Evolutionary conservation across 2,797 vertebrate genomes (phyloP).

Genomic region (Pampus argenteus): DNA sequence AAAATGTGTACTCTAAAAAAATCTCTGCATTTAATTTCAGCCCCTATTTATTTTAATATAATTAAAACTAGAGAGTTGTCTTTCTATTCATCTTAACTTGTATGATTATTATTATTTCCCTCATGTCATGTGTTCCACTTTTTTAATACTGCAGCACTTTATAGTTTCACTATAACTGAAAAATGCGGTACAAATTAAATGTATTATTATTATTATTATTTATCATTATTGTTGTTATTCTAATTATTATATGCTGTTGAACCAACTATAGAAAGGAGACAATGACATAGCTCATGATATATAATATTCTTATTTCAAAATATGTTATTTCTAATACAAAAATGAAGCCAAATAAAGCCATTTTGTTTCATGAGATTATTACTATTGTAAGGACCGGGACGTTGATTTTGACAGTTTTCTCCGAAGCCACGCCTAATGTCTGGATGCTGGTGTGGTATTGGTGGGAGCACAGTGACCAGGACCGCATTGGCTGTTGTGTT

Average conservation of each 20-base stretch:
- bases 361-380: neutral
- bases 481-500: conserved; percentile 87
- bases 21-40: fast-evolving
- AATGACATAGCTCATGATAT: neutral
- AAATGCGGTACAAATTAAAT: no score
- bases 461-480: conserved; percentile 85
- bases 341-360: neutral
- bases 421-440: conserved; percentile 84
- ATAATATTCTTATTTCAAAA: neutral
- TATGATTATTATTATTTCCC: no score
- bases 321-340: neutral
- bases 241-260: neutral
- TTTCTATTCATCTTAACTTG: neutral
- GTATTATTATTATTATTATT: no score
- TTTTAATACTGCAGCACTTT: no score
- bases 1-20: fast-evolving
- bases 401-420: conserved; percentile 92
- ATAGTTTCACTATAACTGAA: no score
- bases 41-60: fast-evolving
- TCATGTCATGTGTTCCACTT: no score
- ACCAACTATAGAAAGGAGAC: no score
- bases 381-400: conserved; percentile 16
- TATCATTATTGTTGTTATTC: neutral
- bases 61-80: neutral
- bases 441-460: conserved; percentile 83